Evolutionary conservation across 1,140 invertebrate species (phyloP), one percentile per base, ranked within the genome.

Genomic region (Cotesia typhae): DNA sequence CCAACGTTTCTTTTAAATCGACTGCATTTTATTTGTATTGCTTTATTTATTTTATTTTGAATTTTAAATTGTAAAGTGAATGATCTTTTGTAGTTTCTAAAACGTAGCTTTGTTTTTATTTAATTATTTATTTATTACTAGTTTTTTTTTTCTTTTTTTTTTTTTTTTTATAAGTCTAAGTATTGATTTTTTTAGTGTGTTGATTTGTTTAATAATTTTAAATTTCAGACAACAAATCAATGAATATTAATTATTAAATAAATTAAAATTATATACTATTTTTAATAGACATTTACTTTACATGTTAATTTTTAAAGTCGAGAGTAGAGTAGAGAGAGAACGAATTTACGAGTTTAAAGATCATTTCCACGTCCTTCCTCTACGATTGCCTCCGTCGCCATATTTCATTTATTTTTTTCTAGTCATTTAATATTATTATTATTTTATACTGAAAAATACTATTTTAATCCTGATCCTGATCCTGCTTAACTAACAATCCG

Each of bases 381-480:
- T 63, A 74, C 68, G 67, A 71, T 36, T 72, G 70, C 70, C 70
- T 71, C 70, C 70, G 70, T 71, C 70, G 70, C 70, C 65, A 71
- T 66, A 65, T 37, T 12, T 59, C 57, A 71, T 63, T 63, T 75
- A 47, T 68, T 73, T 71, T 73, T 28, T 60, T 71, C 65, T 71
- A 57, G 64, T 69, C 69, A 64, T 61, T 63, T 74, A 61, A 76
- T 67, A 67, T 61, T 69, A 55, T 75, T 78, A 81, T 77, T 66
- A 75, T 72, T 76, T 76, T 75, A 65, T 75, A 76, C 73, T 67
- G 68, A 53, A 78, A 73, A 75, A 81, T 53, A 77, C 77, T 77
- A 82, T 71, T 75, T 74, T 59, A 35, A 78, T 81, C 80, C 80
- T 77, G 41, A 76, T 74, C 81, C 73, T 72, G 38, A 47, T 47